Conservation (phyloP, 2,113 vertebrate species). For the Bos indicus region DNA sequence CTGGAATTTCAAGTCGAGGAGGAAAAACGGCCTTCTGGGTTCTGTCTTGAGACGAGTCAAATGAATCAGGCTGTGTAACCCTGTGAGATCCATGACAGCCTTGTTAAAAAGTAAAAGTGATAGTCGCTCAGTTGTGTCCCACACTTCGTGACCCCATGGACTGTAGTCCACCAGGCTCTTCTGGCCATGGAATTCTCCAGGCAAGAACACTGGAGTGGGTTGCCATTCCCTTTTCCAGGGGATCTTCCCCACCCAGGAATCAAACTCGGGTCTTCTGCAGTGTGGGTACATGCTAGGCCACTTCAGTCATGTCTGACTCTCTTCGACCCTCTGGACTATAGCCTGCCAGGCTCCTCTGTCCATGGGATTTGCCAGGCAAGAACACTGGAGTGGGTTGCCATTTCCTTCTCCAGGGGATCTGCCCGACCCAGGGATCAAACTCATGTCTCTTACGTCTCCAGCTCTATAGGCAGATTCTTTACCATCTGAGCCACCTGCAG, state of each 20-base stretch:
- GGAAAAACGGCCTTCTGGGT: conserved; percentile 29
- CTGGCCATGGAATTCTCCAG: neutral
- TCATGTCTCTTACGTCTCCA: neutral
- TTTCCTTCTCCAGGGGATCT: neutral
- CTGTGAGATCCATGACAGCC: neutral
- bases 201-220: neutral
- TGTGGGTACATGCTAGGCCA: neutral
- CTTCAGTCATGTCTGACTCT: neutral
- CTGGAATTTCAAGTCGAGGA: conserved; percentile 57
- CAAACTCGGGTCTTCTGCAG: neutral
- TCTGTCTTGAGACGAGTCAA: conserved; percentile 33
- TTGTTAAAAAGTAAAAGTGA: neutral
- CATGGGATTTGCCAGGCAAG: neutral
- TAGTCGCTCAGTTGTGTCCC: neutral
- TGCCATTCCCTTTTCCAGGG: neutral
- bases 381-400: neutral
- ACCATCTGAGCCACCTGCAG: neutral
- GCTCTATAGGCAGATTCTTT: neutral
- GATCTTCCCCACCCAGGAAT: neutral
- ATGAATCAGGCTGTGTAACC: neutral
- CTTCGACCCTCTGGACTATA: neutral
- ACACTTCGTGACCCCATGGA: neutral
- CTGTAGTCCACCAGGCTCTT: neutral
- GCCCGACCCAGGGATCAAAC: neutral
- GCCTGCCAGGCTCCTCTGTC: neutral